Evolutionary conservation across 2,113 vertebrate genomes (phyloP), one percentile per base, ranked within the genome.

Genomic region (Salvelinus namaycush): DNA sequence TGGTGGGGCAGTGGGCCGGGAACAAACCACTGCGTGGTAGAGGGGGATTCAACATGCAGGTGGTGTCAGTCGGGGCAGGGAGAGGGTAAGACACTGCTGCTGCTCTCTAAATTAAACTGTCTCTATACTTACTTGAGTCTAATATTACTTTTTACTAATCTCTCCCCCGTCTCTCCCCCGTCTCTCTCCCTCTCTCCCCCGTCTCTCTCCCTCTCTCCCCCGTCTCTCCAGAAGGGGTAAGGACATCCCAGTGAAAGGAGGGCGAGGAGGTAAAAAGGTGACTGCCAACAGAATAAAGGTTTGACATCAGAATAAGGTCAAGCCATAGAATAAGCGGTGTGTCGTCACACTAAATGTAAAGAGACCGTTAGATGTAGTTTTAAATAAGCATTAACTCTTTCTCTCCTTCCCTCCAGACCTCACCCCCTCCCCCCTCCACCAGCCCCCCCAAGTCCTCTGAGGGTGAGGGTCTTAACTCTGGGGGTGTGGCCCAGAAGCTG

Each of bases 1-100:
- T 97, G 27, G 96, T 97, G 20, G 96, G 96, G 70, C 96, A 97
- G 85, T 97, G 96, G 96, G 96, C 96, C 22, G 96, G 96, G 71
- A 97, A 95, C 91, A 96, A 95, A 85, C 94, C 95, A 7, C 79
- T 95, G 20, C 94, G 95, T 39, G 95, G 94, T 6, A 92, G 93
- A 87, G 96, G 95, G 51, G 94, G 94, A 18, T 96, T 97, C 86
- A 96, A 95, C 88, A 95, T 97, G 93, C 95, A 96, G 82, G 95
- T 97, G 82, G 96, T 97, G 82, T 97, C 96, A 14, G 95, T 97
- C 22, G 95, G 95, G 81, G 94, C 94, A 78, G 95, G 95, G 73
- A 95, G 90, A 89, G 95, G 96, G 95, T 97, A 90, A 91, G 94
- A 18, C 22, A 1, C 39, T n/a, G n/a, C 44, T n/a, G 5, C 5